Percentiles rank a stretch among this genome's conserved stretches.
These are phyloP conservation scores for Tarsius wallacei DNA, from an alignment of 2,797 vertebrate genomes.

Conservation along the genomic window DNA sequence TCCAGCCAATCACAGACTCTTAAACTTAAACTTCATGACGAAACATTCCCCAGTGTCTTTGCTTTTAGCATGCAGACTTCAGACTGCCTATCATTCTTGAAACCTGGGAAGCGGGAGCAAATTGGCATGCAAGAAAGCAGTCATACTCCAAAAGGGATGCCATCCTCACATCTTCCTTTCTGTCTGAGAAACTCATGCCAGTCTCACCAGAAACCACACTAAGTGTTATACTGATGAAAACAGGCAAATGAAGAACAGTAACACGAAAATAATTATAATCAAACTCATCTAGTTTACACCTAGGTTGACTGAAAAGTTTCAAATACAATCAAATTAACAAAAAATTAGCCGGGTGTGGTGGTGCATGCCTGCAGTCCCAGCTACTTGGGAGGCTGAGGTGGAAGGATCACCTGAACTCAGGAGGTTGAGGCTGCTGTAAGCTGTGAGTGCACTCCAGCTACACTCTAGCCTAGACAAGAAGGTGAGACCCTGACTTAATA, in stretches of 20 bases:
- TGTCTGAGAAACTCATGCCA: slow-evolving; percentile 29
- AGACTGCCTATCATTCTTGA: slow-evolving; percentile 58
- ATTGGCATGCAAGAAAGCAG: slow-evolving; percentile 34
- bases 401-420: no score
- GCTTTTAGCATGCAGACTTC: slow-evolving; percentile 57
- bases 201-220: slow-evolving; percentile 31
- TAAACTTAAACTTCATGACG: slow-evolving; percentile 62
- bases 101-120: slow-evolving; percentile 67
- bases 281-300: slow-evolving; percentile 30
- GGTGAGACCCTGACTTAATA: no score
- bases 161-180: not conserved
- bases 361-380: no score
- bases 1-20: slow-evolving; percentile 46
- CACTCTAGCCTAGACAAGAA: no score
- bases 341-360: not conserved
- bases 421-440: no score
- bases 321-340: slow-evolving; percentile 45
- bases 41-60: slow-evolving; percentile 57
- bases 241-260: not conserved
- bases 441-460: no score
- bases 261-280: slow-evolving; percentile 59
- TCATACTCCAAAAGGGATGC: slow-evolving; percentile 33
- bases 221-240: slow-evolving; percentile 63
- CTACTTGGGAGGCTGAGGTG: no score
- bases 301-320: slow-evolving; percentile 33